phyloP scores from a whole-genome alignment of 2,888 invertebrate species.

The Rhimphoctona megacephalus region DNA sequence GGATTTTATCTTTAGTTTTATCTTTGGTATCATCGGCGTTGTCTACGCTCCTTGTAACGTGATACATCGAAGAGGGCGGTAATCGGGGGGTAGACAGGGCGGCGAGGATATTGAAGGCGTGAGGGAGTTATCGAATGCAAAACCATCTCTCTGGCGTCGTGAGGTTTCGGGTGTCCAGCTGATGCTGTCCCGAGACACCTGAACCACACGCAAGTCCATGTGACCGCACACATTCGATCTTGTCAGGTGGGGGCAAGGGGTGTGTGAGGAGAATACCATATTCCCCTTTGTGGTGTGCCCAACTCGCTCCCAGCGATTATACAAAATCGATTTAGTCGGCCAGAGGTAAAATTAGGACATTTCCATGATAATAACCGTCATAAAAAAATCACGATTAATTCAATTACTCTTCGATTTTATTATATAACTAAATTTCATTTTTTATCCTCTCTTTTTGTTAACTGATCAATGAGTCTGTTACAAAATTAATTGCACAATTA shows the following conservation, averaged over 20 bases:
- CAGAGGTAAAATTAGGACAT: not conserved
- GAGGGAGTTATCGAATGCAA: conserved; percentile 30
- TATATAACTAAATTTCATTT: not conserved
- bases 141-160: conserved; percentile 44
- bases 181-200: conserved; percentile 41
- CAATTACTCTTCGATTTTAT: not conserved
- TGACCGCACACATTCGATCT: conserved; percentile 63
- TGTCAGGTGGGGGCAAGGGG: not conserved
- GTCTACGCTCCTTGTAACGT: conserved; percentile 4
- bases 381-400: not conserved
- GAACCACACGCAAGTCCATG: conserved; percentile 62
- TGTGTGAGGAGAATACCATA: not conserved
- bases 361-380: not conserved
- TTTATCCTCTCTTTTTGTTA: not conserved
- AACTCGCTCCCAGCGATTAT: conserved; percentile 36
- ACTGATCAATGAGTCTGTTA: not conserved
- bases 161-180: conserved; percentile 67
- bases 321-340: conserved; percentile 31
- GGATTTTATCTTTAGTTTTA: not conserved
- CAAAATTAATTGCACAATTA: too few relatives aligned
- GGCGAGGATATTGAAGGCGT: conserved; percentile 17
- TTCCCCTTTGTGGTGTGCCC: conserved; percentile 21
- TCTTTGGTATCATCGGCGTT: not conserved
- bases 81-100: not conserved
- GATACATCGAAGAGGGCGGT: conserved; percentile 15